phyloP scores from a whole-genome alignment of 1,140 invertebrate genomes.

The Mamestra configurata region DNA sequence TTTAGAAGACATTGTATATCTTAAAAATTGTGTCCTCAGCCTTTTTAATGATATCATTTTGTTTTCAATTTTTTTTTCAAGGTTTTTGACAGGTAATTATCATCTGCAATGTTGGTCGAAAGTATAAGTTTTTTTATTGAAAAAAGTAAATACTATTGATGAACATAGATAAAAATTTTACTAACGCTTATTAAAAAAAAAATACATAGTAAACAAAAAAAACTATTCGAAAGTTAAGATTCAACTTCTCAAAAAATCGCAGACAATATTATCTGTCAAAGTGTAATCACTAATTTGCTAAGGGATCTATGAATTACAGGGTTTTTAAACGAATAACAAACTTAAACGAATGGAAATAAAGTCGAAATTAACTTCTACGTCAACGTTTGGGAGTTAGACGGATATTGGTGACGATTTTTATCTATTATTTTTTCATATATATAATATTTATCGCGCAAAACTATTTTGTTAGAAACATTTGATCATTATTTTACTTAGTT shows the following conservation, averaged over 20 bases:
- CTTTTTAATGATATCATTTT: slow-evolving; percentile 86
- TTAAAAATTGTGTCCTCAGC: slow-evolving; percentile 86
- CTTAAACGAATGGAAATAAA: slow-evolving; percentile 54
- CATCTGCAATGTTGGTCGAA: slow-evolving; percentile 5
- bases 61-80: slow-evolving; percentile 72
- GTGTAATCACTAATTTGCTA: slow-evolving; percentile 80
- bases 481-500: neutral
- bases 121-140: slow-evolving; percentile 15
- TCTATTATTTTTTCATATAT: slow-evolving; percentile 19
- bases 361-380: slow-evolving; percentile 56
- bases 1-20: slow-evolving; percentile 87
- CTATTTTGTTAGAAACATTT: neutral
- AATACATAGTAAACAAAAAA: slow-evolving; percentile 9
- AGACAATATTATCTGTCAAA: slow-evolving; percentile 66
- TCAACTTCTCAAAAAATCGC: neutral
- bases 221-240: slow-evolving; percentile 1
- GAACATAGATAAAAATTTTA: neutral
- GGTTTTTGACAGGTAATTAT: slow-evolving; percentile 66
- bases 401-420: slow-evolving; percentile 65
- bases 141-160: slow-evolving; percentile 4
- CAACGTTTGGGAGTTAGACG: slow-evolving; percentile 69
- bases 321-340: slow-evolving; percentile 66
- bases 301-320: slow-evolving; percentile 83
- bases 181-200: slow-evolving; percentile 5
- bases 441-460: slow-evolving; percentile 12